A percentile compares a stretch with the other conserved stretches of the same genome.
phyloP scores from a whole-genome alignment of 2,113 vertebrate genomes.

The Thamnophis sirtalis region DNA sequence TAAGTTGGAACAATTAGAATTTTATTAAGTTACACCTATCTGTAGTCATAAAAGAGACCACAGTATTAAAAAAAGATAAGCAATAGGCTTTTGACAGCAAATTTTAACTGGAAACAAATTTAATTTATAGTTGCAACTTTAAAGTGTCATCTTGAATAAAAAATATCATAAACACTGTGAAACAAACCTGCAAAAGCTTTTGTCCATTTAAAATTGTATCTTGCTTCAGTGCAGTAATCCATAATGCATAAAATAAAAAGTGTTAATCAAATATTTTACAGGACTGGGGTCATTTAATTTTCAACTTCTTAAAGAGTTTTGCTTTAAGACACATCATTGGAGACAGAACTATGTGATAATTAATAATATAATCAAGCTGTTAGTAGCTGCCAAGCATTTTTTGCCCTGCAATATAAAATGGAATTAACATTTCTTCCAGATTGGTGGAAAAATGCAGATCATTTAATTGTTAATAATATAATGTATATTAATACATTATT shows the following conservation, averaged over 20 bases:
- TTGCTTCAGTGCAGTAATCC: conserved; percentile 24
- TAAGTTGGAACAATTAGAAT: neutral
- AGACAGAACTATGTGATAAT: conserved; percentile 35
- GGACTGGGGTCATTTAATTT: conserved; percentile 32
- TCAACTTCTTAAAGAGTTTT: conserved; percentile 32
- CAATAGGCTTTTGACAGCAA: neutral
- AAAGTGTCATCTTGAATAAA: neutral
- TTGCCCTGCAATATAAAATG: conserved; percentile 8
- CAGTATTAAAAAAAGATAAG: neutral
- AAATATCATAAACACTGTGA: neutral
- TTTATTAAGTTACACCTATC: neutral
- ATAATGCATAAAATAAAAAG: conserved; percentile 30
- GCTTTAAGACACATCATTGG: conserved; percentile 35
- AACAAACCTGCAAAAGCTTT: neutral
- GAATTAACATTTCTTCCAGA: conserved; percentile 14
- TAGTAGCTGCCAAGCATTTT: conserved; percentile 16
- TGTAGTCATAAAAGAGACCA: neutral
- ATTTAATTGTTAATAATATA: neutral
- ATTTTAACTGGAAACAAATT: neutral
- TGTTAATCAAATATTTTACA: conserved; percentile 38
- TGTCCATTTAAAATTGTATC: conserved; percentile 24
- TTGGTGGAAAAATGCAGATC: neutral
- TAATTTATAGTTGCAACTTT: neutral
- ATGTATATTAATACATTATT: neutral
- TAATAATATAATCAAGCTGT: conserved; percentile 32